These are phyloP conservation scores for Holotrichia oblita DNA, from an alignment of 1,140 invertebrate genomes.

Conservation along the genomic window DNA sequence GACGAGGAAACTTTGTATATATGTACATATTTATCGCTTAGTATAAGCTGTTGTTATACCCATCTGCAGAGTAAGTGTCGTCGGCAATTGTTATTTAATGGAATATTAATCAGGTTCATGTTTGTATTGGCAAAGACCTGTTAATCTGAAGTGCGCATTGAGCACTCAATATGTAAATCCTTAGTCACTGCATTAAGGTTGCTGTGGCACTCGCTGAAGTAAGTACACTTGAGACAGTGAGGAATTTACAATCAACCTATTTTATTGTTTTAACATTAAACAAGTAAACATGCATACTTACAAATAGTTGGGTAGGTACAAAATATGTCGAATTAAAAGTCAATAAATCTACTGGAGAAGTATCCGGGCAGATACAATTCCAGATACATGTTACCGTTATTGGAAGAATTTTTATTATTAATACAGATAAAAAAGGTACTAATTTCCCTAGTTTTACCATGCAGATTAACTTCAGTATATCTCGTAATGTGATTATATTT, in stretches of 20 bases:
- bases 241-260: not conserved
- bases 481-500: no score
- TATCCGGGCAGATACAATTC: no score
- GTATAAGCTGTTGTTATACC: not conserved
- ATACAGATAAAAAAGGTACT: no score
- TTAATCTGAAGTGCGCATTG: not conserved
- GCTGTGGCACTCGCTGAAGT: not conserved
- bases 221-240: not conserved
- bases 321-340: no score
- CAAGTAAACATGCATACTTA: no score
- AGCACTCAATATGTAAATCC: slow-evolving; percentile 1
- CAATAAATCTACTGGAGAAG: no score
- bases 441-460: no score
- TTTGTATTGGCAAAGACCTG: slow-evolving; percentile 3
- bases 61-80: not conserved
- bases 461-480: no score
- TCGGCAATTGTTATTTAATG: not conserved
- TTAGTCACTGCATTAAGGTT: not conserved
- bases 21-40: not conserved
- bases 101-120: slow-evolving; percentile 3
- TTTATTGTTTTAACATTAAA: no score
- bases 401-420: no score
- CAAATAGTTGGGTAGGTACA: no score
- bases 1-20: not conserved
- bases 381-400: no score